These are phyloP conservation scores for Porites cylindrica DNA, from an alignment of 92 coral and sea anemone species.

Conservation along the genomic window DNA sequence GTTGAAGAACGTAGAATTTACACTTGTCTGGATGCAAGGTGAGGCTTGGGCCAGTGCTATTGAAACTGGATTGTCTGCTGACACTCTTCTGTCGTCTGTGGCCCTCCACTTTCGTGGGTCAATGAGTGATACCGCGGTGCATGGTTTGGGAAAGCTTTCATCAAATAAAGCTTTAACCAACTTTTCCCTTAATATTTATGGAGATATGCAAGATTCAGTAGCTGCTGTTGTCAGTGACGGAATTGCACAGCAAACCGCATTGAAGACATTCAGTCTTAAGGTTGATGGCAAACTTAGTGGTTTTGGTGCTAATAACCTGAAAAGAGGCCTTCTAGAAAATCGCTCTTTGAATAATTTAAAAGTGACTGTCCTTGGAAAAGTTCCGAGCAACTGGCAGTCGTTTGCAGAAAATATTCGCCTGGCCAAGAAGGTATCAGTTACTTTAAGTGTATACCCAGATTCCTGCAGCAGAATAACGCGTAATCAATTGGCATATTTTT, in stretches of 20 bases:
- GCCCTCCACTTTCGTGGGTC: background rate
- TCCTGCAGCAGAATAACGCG: background rate
- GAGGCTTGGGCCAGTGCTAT: constrained; percentile 8
- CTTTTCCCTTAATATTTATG: background rate
- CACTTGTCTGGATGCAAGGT: background rate
- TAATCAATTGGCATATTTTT: background rate
- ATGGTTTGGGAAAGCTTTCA: background rate
- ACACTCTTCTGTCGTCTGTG: background rate
- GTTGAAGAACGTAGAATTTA: background rate
- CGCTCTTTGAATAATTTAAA: background rate
- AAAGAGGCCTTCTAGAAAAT: background rate
- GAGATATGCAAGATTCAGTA: background rate
- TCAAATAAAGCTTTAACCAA: background rate
- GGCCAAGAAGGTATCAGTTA: background rate
- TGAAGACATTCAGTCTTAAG: background rate
- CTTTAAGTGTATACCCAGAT: background rate
- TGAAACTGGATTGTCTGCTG: constrained; percentile 1
- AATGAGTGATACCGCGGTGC: background rate
- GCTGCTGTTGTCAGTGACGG: background rate
- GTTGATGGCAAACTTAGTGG: background rate
- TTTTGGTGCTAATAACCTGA: background rate
- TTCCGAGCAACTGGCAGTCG: background rate
- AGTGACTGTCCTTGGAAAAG: background rate
- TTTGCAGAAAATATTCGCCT: background rate
- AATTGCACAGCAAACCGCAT: background rate